Base-by-base conservation (phyloP, 2,888 invertebrate genomes). In the Hyposoter didymator region DNA sequence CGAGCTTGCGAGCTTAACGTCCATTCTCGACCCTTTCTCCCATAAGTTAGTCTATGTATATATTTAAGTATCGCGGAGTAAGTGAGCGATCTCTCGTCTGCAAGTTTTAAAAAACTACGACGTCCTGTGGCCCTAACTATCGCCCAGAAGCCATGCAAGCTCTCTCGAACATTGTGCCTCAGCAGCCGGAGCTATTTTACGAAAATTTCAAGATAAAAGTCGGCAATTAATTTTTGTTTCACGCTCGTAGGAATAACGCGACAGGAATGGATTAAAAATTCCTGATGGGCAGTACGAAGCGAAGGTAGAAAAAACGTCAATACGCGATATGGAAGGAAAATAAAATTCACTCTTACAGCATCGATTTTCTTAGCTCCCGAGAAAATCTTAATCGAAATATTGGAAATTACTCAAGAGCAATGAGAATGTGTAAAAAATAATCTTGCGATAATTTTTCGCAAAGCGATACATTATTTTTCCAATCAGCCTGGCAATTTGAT, bases 1-100 rank as follows among this genome's bases (percentile, higher is more conserved):
- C 85, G 89, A 87, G 85, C 89, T 80, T 75, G 88, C 82, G 85
- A 88, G 90, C 88, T 90, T 90, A 90, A 90, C 90, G 91, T 84
- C 79, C 82, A 49, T 52, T 59, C 79, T 59, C 19, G 49, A 59
- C 59, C 72, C 64, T 59, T 69, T 55, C 49, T 49, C 64, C 32
- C 35, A 52, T 66, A 52, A 17, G 5, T 66, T 43, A 4, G 39
- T 66, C 2, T 43, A 39, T 19, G 19, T 66, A 66, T 66, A 66
- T 22, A 45, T 28, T 22, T 14, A 69, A 28, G 28, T 28, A 47
- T 55, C 62, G 69, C 52, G 32, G 49, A 52, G 73, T 84, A 86
- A 86, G 86, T 86, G 86, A 86, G 75, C 64, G 86, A 86, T 84
- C 86, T 81, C 66, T 78, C 28, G 78, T 70, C 47, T 7, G 19